Evolutionary conservation across 2,888 invertebrate genomes (phyloP).

Genomic region (Drosophila rellima): DNA sequence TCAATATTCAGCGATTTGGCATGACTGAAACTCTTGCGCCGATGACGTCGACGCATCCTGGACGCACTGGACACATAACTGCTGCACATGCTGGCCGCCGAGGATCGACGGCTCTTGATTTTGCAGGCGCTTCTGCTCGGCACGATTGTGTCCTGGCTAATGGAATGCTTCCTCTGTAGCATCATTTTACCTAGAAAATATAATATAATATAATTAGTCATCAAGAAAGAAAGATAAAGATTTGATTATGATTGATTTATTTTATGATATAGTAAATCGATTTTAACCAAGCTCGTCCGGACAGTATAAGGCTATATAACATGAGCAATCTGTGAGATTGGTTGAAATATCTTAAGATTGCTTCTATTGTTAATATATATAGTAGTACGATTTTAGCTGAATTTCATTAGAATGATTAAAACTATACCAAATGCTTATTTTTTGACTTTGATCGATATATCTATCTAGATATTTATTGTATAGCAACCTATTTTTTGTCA

Average conservation of each 20-base stretch:
- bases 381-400: too few species aligned
- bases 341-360: too few species aligned
- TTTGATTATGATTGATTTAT: neutral
- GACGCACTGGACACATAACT: conserved; percentile 84
- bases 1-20: conserved; percentile 83
- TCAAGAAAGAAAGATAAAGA: neutral
- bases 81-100: conserved; percentile 85
- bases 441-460: too few species aligned
- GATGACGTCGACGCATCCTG: conserved; percentile 81
- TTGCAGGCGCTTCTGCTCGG: conserved; percentile 75
- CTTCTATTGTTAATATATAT: too few species aligned
- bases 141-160: conserved; percentile 50
- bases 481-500: too few species aligned
- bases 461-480: too few species aligned
- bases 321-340: too few species aligned
- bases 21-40: conserved; percentile 81
- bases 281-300: too few species aligned
- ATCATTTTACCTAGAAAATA: conserved; percentile 65
- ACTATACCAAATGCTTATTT: too few species aligned
- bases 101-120: conserved; percentile 84
- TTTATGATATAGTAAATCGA: too few species aligned
- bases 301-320: too few species aligned
- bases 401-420: too few species aligned
- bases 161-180: conserved; percentile 75
- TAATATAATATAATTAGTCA: neutral